These are phyloP conservation scores for Urocolius indicus DNA, from an alignment of 2,113 vertebrate genomes.

Conservation along the genomic window DNA sequence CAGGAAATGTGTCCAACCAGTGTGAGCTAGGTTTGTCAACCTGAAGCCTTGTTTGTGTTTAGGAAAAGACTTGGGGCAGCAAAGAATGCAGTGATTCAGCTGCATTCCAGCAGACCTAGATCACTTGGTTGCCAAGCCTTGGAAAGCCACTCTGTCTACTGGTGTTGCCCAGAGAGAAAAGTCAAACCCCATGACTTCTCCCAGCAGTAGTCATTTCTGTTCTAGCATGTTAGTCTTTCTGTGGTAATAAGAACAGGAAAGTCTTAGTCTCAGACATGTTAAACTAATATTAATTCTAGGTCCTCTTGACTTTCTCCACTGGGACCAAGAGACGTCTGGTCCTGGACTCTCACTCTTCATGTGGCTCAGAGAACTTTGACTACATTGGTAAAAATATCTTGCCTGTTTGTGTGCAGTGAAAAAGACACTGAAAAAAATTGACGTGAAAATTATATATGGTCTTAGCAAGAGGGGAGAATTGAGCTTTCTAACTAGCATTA, in stretches of 20 bases:
- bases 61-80: background rate
- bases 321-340: background rate
- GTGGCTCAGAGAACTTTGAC: background rate
- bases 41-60: background rate
- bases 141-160: background rate
- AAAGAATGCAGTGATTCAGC: background rate
- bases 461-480: background rate
- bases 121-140: background rate
- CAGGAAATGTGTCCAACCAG: background rate
- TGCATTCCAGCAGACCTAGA: background rate
- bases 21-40: background rate
- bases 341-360: background rate
- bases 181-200: background rate
- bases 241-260: background rate
- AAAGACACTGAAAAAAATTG: background rate
- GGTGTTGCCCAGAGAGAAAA: background rate
- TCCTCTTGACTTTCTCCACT: background rate
- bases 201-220: background rate
- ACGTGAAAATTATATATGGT: background rate
- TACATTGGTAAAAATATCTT: background rate
- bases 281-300: background rate
- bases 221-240: background rate
- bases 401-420: background rate
- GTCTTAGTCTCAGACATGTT: background rate
- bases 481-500: background rate